These are phyloP conservation scores for Machaerirhynchus nigripectus DNA, from an alignment of 2,113 vertebrate genomes.

Conservation along the genomic window DNA sequence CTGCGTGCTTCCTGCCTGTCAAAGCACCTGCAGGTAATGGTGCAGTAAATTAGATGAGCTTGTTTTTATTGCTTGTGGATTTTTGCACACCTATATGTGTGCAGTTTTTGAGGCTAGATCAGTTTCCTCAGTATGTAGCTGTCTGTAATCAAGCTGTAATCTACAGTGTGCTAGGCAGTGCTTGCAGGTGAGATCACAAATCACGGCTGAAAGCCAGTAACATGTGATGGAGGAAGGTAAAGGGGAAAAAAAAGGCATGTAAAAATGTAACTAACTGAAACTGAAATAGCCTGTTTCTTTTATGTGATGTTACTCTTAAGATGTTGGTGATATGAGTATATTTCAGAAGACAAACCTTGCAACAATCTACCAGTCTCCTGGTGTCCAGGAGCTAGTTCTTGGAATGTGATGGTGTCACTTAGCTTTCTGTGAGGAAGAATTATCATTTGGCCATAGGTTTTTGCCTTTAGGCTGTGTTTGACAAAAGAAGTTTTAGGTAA, in stretches of 20 bases:
- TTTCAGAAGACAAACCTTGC: background rate
- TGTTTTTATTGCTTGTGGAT: background rate
- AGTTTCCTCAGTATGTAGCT: background rate
- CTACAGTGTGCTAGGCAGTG: background rate
- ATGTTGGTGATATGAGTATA: background rate
- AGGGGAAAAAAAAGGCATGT: fast-evolving
- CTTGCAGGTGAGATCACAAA: background rate
- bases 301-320: background rate
- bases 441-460: background rate
- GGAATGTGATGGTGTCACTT: fast-evolving
- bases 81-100: background rate
- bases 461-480: background rate
- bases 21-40: background rate
- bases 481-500: background rate
- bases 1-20: background rate
- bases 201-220: background rate
- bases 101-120: background rate
- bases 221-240: fast-evolving
- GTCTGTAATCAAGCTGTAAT: background rate
- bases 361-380: background rate
- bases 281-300: background rate
- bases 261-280: background rate
- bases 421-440: background rate
- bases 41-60: background rate
- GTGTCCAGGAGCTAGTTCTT: background rate